Evolutionary conservation across 2,888 invertebrate species (phyloP), one percentile per base, ranked within the genome.

Genomic region (Amphipyra berbera): DNA sequence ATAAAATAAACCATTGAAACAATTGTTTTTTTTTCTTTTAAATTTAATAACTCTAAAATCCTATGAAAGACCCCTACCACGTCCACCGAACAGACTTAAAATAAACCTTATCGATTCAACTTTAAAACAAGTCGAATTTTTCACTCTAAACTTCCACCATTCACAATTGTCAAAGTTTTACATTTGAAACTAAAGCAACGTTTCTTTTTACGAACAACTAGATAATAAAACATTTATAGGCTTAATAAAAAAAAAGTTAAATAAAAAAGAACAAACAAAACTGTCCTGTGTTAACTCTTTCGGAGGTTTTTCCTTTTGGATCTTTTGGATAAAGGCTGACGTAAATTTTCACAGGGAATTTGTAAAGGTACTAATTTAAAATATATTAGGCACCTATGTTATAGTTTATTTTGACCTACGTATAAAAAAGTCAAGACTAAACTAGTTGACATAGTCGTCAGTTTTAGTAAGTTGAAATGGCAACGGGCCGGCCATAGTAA

Each of bases 181-280:
- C 70, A 78, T 73, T 60, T 73, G 68, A 70, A 78, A 83, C 79
- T 79, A 79, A 78, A 81, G 79, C 68, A 61, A 64, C 78, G 76
- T 70, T 75, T 71, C 68, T 72, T 78, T 79, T 78, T 78, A 81
- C 78, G 75, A 78, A 83, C 82, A 82, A 80, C 85, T 81, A 71
- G 71, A 65, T 71, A 83, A 86, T 86, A 86, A 87, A 87, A 87
- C 86, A 88, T 86, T 86, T 84, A 85, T 80, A 79, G 82, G 79
- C 79, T 59, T 74, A 78, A 82, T 81, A 70, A 82, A 83, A 79
- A 82, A 78, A 73, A 79, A 81, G 74, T 81, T 74, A 78, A 83
- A 79, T 73, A 79, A 80, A 84, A 55, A 79, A 77, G 68, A 68
- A 76, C 66, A 76, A 73, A 76, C 71, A 69, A 69, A 63, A 77